Evolutionary conservation across 2,888 invertebrate species (phyloP).

Genomic region (Pandemis cinnamomeana): DNA sequence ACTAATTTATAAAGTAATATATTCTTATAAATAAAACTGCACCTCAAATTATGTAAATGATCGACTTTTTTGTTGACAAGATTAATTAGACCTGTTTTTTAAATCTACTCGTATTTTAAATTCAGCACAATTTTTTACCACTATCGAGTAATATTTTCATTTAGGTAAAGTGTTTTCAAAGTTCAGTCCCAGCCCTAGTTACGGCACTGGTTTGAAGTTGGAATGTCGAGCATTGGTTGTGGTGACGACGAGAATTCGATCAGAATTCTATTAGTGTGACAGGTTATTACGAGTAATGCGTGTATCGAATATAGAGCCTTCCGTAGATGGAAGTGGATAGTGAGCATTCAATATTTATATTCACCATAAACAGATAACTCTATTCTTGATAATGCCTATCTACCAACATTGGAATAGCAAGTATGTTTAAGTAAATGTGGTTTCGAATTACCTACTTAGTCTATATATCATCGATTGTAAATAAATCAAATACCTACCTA

Average conservation of each 20-base stretch:
- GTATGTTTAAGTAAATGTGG: not conserved
- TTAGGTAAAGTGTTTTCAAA: no score
- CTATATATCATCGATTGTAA: not conserved
- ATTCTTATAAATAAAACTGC: no score
- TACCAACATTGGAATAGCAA: not conserved
- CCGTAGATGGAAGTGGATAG: conserved; percentile 5
- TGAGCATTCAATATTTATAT: not conserved
- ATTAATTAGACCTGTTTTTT: no score
- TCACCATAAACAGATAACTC: not conserved
- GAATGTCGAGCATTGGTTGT: conserved; percentile 1
- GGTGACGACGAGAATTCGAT: conserved; percentile 11
- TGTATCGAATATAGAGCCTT: not conserved
- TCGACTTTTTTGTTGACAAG: no score
- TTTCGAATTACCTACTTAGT: not conserved
- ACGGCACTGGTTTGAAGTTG: not conserved
- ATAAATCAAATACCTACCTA: not conserved
- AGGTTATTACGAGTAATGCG: not conserved
- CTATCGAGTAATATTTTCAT: no score
- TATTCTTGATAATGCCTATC: not conserved
- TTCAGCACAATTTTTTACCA: no score
- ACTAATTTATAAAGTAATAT: no score
- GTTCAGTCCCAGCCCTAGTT: not conserved
- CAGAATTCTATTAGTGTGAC: conserved; percentile 23
- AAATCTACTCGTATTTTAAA: no score
- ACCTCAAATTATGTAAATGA: no score